These are phyloP conservation scores for Xyrauchen texanus DNA, from an alignment of 2,113 vertebrate genomes.

Conservation along the genomic window DNA sequence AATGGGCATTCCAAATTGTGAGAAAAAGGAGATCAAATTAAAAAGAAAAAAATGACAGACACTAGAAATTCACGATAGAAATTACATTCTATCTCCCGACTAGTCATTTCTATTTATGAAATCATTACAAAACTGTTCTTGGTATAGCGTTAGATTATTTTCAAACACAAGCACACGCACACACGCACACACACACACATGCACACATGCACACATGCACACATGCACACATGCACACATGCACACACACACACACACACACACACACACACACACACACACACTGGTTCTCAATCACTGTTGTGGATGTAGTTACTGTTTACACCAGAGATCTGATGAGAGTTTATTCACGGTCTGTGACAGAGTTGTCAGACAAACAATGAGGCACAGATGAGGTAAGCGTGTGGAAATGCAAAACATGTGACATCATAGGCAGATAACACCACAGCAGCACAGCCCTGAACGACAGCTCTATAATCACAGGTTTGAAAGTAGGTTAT, in stretches of 20 bases:
- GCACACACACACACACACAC: too few species aligned
- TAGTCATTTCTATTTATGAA: slow-evolving; percentile 22
- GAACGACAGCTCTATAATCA: slow-evolving; percentile 6
- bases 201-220: too few species aligned
- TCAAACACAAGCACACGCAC: slow-evolving; percentile 18
- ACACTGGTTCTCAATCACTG: slow-evolving; percentile 21
- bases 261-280: too few species aligned
- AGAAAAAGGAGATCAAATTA: too few species aligned
- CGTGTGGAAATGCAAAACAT: slow-evolving; percentile 34
- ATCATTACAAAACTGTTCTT: not conserved
- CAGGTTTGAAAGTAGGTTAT: slow-evolving; percentile 20
- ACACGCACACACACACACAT: slow-evolving; percentile 28
- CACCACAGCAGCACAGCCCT: slow-evolving; percentile 1
- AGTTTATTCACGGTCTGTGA: slow-evolving; percentile 15
- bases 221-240: too few species aligned
- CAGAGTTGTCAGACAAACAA: slow-evolving; percentile 5
- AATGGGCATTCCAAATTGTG: too few species aligned
- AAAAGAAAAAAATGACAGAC: too few species aligned
- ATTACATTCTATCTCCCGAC: not conserved
- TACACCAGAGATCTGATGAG: not conserved
- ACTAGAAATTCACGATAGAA: not conserved
- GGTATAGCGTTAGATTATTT: not conserved
- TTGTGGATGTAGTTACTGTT: slow-evolving; percentile 10
- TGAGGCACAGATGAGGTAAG: slow-evolving; percentile 30
- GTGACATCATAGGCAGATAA: slow-evolving; percentile 44